phyloP scores from a whole-genome alignment of 2,113 vertebrate species.

The Tychaedon coryphoeus region DNA sequence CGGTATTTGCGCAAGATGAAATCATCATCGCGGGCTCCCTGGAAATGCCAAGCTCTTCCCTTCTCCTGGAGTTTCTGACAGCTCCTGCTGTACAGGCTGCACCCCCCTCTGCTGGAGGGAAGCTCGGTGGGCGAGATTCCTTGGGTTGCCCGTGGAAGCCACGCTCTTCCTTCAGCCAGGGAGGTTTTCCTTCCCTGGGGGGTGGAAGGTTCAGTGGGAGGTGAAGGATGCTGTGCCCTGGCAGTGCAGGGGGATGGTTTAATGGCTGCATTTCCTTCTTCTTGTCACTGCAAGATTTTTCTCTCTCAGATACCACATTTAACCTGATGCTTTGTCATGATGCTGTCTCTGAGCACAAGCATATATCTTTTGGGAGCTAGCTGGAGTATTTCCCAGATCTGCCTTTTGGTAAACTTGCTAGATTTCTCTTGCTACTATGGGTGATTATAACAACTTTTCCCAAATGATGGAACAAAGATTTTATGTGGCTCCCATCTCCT shows the following conservation, averaged over 20 bases:
- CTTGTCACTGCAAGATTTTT: background rate
- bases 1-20: background rate
- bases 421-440: background rate
- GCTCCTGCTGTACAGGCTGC: slow-evolving; percentile 1
- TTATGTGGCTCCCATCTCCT: background rate
- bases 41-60: background rate
- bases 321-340: slow-evolving; percentile 18
- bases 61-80: background rate
- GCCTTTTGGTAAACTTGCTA: background rate
- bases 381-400: background rate
- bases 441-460: background rate
- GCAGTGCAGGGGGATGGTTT: accelerated
- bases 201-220: background rate
- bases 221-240: background rate
- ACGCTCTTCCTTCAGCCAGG: background rate
- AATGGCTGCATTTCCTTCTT: background rate
- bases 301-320: background rate
- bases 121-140: background rate
- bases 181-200: background rate
- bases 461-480: background rate
- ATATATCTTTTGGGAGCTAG: background rate
- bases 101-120: slow-evolving; percentile 59
- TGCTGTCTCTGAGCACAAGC: background rate
- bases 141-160: background rate
- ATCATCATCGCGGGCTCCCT: background rate